phyloP scores from a whole-genome alignment of 1,140 invertebrate genomes.

The Phthorimaea operculella region DNA sequence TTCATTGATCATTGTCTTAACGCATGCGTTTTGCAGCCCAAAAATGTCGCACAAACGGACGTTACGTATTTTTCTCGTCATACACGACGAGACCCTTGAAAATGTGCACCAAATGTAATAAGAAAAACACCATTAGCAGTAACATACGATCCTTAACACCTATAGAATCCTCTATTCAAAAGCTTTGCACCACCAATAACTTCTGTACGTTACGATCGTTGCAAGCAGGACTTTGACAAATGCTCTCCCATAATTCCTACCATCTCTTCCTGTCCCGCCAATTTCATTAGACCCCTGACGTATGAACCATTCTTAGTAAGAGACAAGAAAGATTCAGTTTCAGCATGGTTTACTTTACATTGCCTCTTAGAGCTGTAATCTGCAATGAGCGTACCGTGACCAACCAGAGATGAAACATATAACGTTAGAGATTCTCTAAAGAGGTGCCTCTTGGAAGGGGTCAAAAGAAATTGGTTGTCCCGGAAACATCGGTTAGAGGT shows the following conservation, averaged over 20 bases:
- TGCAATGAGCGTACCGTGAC: too few species aligned
- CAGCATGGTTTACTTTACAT: too few species aligned
- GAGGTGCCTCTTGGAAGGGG: constrained; percentile 2
- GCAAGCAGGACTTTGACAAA: constrained; percentile 40
- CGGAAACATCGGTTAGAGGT: constrained; percentile 33
- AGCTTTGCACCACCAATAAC: constrained; percentile 12
- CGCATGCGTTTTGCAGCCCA: too few species aligned
- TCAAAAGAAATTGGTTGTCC: constrained; percentile 24
- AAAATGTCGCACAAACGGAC: too few species aligned
- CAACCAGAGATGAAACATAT: neutral
- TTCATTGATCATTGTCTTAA: too few species aligned
- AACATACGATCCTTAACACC: too few species aligned
- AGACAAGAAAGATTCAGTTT: too few species aligned
- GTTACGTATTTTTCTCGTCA: too few species aligned
- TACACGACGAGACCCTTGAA: too few species aligned
- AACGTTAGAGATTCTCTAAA: neutral
- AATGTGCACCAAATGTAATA: too few species aligned
- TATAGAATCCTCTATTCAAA: constrained; percentile 2
- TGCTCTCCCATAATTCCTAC: constrained; percentile 35
- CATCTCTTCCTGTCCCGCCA: constrained; percentile 25
- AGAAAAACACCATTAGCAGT: too few species aligned
- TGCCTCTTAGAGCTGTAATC: too few species aligned
- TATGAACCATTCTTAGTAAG: neutral
- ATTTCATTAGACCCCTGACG: constrained; percentile 14
- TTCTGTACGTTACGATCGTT: constrained; percentile 29